These are phyloP conservation scores for Gadus chalcogrammus DNA, from an alignment of 2,113 vertebrate species.

Conservation along the genomic window DNA sequence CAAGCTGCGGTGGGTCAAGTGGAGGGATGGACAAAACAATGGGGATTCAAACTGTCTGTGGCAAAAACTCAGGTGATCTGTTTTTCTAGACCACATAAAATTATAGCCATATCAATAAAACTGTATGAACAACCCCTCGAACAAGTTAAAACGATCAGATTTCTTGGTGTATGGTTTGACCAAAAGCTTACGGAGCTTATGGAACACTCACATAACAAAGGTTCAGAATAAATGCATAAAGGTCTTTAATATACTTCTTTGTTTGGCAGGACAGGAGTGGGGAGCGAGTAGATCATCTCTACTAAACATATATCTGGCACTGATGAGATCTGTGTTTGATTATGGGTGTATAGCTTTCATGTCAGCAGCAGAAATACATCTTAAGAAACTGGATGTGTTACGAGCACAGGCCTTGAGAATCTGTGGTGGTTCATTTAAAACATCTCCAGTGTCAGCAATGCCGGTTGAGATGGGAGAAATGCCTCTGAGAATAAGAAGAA, in stretches of 20 bases:
- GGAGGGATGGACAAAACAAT: too few relatives aligned
- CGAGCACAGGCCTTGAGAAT: not conserved
- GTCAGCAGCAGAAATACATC: not conserved
- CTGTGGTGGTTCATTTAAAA: too few relatives aligned
- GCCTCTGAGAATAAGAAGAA: not conserved
- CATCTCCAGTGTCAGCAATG: too few relatives aligned
- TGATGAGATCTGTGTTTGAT: too few relatives aligned
- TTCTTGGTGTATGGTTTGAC: slow-evolving; percentile 9
- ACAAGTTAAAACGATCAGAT: slow-evolving; percentile 7
- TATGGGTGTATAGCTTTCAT: too few relatives aligned
- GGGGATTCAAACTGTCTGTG: too few relatives aligned
- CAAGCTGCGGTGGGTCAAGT: not conserved
- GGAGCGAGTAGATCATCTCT: not conserved
- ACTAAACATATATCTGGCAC: too few relatives aligned
- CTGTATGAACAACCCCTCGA: slow-evolving; percentile 8
- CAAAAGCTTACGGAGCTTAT: not conserved
- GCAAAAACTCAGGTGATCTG: too few relatives aligned
- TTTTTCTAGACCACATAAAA: not conserved
- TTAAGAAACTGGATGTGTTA: not conserved
- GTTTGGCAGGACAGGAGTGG: slow-evolving; percentile 5
- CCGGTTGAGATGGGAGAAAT: too few relatives aligned
- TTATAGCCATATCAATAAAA: not conserved
- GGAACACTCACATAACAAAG: not conserved
- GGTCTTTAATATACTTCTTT: not conserved
- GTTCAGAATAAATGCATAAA: slow-evolving; percentile 9